Percentiles rank a stretch among this genome's conserved stretches.
phyloP scores from a whole-genome alignment of 2,113 vertebrate genomes.

The Ciconia maguari region DNA sequence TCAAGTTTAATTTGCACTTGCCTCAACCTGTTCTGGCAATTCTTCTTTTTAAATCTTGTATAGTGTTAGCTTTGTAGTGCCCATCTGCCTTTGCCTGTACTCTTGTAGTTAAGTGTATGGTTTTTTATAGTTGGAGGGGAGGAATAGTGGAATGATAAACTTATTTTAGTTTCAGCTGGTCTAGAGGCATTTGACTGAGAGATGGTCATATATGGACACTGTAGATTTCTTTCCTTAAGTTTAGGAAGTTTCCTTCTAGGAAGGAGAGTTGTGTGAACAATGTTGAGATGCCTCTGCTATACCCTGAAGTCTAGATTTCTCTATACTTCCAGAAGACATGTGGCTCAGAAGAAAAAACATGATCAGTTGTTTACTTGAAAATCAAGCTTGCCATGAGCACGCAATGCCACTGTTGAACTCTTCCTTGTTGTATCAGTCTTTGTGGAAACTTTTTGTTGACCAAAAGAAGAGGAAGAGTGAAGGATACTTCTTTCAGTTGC shows the following conservation, averaged over 20 bases:
- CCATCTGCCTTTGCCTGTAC: not conserved
- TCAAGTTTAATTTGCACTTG: not conserved
- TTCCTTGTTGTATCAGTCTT: not conserved
- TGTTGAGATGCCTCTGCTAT: not conserved
- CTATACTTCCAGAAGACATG: not conserved
- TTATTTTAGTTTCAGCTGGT: not conserved
- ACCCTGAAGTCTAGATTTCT: not conserved
- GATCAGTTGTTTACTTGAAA: not conserved
- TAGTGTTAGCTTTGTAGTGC: not conserved
- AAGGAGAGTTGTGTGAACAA: not conserved
- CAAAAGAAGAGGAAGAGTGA: not conserved
- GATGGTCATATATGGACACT: not conserved
- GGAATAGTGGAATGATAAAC: not conserved
- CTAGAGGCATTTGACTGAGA: not conserved
- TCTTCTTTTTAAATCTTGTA: not conserved
- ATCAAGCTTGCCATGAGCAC: not conserved
- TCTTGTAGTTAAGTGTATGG: not conserved
- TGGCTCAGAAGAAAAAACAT: not conserved
- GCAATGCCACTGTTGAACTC: not conserved
- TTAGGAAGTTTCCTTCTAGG: not conserved
- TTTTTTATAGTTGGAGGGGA: not conserved
- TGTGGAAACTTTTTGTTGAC: not conserved
- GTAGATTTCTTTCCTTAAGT: not conserved
- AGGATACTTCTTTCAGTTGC: not conserved
- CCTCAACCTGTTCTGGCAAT: not conserved